Base-by-base conservation (phyloP, 2,888 invertebrate genomes). In the Thecophora atra region DNA sequence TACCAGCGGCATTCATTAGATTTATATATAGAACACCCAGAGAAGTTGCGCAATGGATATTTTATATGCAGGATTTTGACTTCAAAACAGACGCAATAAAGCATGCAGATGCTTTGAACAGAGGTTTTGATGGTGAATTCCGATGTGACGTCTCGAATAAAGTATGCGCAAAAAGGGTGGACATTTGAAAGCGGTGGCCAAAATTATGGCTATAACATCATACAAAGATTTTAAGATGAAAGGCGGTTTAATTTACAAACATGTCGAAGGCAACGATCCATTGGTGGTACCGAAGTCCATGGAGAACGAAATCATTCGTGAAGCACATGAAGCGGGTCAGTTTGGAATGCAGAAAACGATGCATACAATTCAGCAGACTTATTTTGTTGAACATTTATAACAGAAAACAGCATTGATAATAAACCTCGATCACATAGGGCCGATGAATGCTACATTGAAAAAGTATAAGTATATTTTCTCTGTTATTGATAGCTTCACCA, bases 391-490 rank as follows among this genome's bases (percentile, higher is more conserved):
- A 15, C 72, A 75, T 24, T 26, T 77, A 3, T 69, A 71, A 28
- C 44, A 51, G 2, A 76, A 77, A 64, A 68, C 71, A 4, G 0
- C 24, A 4, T 42, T 51, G 13, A 17, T 62, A 4, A 71, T 73
- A 11, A 37, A 84, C 56, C 65, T 81, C 26, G 60, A 69, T 24
- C 70, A 75, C 30, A 47, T 76, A 26, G 74, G 72, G 17, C 74
- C 75, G 15, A 76, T 74, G 75, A 72, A 75, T 17, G 42, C 68
- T 80, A 84, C 72, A 13, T 13, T 60, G 28, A 74, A 74, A 56
- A 71, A 72, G 44, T 74, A 73, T 28, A 71, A 70, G 19, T 67
- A 73, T 62, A 37, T 74, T 17, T 71, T 71, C 1, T 1, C 65
- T 3, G 26, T 51, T 15, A 51, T 65, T 17, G 65, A 65, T 65